Base-by-base conservation (phyloP, 2,888 invertebrate genomes). In the Tachina fera region DNA sequence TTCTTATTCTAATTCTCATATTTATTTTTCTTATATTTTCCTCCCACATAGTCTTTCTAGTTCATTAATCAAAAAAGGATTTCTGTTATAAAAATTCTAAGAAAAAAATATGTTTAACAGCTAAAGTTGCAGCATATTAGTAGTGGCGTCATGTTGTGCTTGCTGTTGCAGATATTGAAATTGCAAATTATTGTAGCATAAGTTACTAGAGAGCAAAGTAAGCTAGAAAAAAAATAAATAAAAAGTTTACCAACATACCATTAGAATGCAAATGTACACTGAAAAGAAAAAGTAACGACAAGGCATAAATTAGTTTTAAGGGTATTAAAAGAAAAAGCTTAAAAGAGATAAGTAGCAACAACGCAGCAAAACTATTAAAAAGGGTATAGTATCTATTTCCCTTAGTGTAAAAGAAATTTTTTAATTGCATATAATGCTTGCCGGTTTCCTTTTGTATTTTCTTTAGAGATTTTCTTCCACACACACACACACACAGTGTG, bases 41-140 rank as follows among this genome's bases (percentile, higher is more conserved):
- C 58, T n/a, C 14, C 14, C 65, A 56, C 65, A 56, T 71, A 53
- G 58, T 14, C 14, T 10, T 80, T 82, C 74, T 72, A 71, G 49
- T 86, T 86, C 79, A 86, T 86, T 86, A 86, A 79, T 83, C 83
- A 80, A 79, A 68, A 82, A 71, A 71, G 53, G 65, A 79, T 67
- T 75, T 65, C 75, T 83, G 47, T 11, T 61, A 9, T 61, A 68
- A 49, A 72, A 72, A 5, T 76, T 72, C n/a, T 76, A 76, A 76
- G 72, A 78, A 31, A 31, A 31, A 31, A 1, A 31, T 67, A 67
- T 78, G 53, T 83, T 67, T 10, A 68, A 72, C 83, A 65, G 53
- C 58, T 60, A 65, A 19, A 72, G 43, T 49, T 58, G 45, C 81
- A 61, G 39, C 72, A 49, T 2, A 31, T 49, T 60, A 72, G 11